Conservation (phyloP, 2,888 invertebrate species). For the Euzophera pinguis region DNA sequence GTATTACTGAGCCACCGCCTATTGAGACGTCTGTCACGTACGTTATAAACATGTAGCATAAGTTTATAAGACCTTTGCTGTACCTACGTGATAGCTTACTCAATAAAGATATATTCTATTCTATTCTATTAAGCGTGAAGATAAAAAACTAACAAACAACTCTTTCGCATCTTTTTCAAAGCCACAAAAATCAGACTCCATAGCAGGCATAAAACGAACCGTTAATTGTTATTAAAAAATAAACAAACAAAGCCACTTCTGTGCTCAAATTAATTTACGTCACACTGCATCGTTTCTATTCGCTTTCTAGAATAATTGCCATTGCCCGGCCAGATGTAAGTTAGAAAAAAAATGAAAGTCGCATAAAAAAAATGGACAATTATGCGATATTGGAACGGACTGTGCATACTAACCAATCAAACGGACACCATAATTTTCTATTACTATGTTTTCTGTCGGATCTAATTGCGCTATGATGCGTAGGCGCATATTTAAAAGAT, state of each 20-base stretch:
- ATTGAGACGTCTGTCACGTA: too few relatives aligned
- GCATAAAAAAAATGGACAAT: slow-evolving; percentile 21
- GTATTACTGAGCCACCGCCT: too few relatives aligned
- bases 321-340: slow-evolving; percentile 20
- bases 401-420: slow-evolving; percentile 12
- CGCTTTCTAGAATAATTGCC: slow-evolving; percentile 31
- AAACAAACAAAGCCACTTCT: background rate
- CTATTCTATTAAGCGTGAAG: too few relatives aligned
- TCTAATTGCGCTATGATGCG: slow-evolving; percentile 1
- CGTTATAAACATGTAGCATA: too few relatives aligned
- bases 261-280: background rate
- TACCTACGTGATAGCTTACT: too few relatives aligned
- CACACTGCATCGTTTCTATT: slow-evolving; percentile 17
- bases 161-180: too few relatives aligned
- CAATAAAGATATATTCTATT: too few relatives aligned
- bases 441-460: background rate
- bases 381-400: slow-evolving; percentile 21
- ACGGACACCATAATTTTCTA: slow-evolving; percentile 8
- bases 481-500: background rate
- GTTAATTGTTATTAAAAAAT: background rate
- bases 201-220: too few relatives aligned
- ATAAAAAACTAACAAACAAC: too few relatives aligned
- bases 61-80: too few relatives aligned
- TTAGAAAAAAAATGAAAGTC: slow-evolving; percentile 26
- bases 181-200: too few relatives aligned